A percentile compares a stretch with the other conserved stretches of the same genome.
Conservation (phyloP, 2,797 vertebrate genomes). For the Sitta carolinensis region DNA sequence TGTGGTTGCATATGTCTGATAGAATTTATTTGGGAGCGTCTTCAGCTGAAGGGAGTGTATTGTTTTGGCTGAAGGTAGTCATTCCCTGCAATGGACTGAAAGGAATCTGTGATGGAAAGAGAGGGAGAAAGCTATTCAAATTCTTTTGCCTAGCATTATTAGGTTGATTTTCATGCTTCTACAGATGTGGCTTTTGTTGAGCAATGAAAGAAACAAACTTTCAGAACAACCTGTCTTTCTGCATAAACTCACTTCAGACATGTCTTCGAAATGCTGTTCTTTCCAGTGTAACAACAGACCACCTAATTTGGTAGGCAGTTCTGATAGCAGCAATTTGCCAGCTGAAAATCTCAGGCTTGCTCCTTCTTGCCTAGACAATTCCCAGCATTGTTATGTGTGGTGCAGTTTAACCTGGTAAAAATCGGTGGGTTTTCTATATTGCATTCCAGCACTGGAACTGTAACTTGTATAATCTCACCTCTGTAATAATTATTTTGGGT, state of each 20-base stretch:
- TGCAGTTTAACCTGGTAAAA: background rate
- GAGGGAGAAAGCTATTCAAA: background rate
- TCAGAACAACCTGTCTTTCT: background rate
- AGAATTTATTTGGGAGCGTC: conserved; percentile 27
- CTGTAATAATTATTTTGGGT: background rate
- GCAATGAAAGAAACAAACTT: conserved; percentile 5
- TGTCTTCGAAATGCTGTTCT: background rate
- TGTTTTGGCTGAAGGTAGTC: conserved; percentile 36
- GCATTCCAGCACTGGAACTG: background rate
- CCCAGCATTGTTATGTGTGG: background rate
- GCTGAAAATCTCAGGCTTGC: background rate
- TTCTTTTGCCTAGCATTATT: conserved; percentile 3
- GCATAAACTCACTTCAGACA: background rate
- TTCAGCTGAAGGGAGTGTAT: conserved; percentile 6
- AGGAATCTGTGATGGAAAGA: background rate
- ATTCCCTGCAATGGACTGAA: background rate
- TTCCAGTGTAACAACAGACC: background rate
- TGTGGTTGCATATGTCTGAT: conserved; percentile 1
- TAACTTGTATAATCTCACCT: background rate
- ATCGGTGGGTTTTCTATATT: background rate
- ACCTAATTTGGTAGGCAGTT: background rate
- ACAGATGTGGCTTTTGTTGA: conserved; percentile 20
- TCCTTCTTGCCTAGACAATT: background rate
- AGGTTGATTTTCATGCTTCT: conserved; percentile 37
- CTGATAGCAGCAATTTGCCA: background rate